Percentiles rank a stretch among this genome's conserved stretches.
These are phyloP conservation scores for Lithophane leautieri DNA, from an alignment of 2,888 invertebrate genomes.

Conservation along the genomic window DNA sequence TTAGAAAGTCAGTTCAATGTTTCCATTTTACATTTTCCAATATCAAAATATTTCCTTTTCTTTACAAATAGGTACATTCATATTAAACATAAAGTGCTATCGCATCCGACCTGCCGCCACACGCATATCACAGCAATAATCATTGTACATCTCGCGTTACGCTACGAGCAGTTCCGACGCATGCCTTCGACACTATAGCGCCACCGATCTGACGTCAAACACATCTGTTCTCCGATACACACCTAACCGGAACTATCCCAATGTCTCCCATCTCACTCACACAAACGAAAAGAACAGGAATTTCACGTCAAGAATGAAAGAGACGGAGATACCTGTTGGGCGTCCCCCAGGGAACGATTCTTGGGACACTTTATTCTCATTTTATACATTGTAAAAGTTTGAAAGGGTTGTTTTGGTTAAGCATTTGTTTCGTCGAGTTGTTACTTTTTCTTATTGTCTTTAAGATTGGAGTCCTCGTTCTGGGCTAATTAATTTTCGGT, in stretches of 20 bases:
- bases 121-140: constrained; percentile 41
- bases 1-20: background rate
- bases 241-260: constrained; percentile 45
- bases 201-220: constrained; percentile 54
- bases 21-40: constrained; percentile 3
- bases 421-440: constrained; percentile 61
- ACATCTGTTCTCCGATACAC: constrained; percentile 60
- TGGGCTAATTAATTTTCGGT: constrained; percentile 69
- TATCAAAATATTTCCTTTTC: constrained; percentile 25
- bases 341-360: constrained; percentile 63
- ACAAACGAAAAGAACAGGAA: constrained; percentile 43
- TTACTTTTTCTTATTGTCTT: constrained; percentile 64
- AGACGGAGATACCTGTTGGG: constrained; percentile 68
- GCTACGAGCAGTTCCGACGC: constrained; percentile 48
- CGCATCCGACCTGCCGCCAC: constrained; percentile 26
- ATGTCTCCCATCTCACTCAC: constrained; percentile 61
- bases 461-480: constrained; percentile 57
- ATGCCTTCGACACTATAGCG: constrained; percentile 57
- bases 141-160: constrained; percentile 33
- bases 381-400: constrained; percentile 68
- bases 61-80: constrained; percentile 27
- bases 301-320: constrained; percentile 49
- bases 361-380: constrained; percentile 65
- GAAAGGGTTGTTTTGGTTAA: constrained; percentile 69
- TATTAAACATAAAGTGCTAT: constrained; percentile 18